phyloP scores from a whole-genome alignment of 2,888 invertebrate species.

The Helobdella robusta region DNA sequence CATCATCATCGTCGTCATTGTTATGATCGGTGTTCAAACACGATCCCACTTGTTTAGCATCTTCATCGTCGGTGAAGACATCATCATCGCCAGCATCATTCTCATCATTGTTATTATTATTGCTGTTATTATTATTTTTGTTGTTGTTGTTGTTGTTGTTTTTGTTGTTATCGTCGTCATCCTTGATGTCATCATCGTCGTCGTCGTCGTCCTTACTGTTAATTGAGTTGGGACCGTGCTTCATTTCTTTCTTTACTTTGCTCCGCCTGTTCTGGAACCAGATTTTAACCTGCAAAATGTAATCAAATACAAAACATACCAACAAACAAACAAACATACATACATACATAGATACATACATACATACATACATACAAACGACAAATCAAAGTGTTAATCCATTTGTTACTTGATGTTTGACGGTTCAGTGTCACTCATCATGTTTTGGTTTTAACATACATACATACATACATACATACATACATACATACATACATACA shows the following conservation, averaged over 20 bases:
- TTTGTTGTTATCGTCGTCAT: neutral
- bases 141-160: too few relatives aligned
- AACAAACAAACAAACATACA: neutral
- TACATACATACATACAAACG: too few relatives aligned
- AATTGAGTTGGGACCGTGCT: constrained; percentile 14
- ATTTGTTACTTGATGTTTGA: too few relatives aligned
- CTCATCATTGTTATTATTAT: neutral
- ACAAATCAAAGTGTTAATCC: too few relatives aligned
- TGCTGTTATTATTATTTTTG: neutral
- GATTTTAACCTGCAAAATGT: constrained; percentile 18
- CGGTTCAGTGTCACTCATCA: too few relatives aligned
- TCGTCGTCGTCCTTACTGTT: neutral
- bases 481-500: too few relatives aligned
- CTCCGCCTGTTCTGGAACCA: constrained; percentile 26
- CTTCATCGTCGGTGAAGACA: neutral
- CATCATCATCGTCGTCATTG: too few relatives aligned
- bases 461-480: too few relatives aligned
- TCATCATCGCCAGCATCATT: neutral
- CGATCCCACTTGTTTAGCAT: neutral
- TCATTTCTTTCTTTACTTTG: constrained; percentile 26
- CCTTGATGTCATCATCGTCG: neutral
- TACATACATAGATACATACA: too few relatives aligned
- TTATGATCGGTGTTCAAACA: too few relatives aligned
- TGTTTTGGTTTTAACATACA: too few relatives aligned
- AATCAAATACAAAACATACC: neutral